Conservation (phyloP, 2,888 invertebrate genomes). For the Mimumesa dahlbomi region DNA sequence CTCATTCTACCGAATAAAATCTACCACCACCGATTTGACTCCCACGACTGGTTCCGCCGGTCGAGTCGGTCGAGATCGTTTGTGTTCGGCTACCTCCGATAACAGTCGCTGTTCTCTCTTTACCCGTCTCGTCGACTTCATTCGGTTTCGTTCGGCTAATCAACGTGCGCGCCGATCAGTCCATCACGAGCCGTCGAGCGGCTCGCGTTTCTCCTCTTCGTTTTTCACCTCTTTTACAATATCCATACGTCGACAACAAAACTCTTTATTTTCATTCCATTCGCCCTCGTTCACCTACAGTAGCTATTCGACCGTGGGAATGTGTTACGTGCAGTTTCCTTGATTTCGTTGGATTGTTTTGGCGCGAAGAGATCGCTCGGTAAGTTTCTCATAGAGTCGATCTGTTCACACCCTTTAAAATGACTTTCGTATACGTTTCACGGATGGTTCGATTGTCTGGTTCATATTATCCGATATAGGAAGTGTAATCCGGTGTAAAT, state of each 20-base stretch:
- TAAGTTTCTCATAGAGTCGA: too few species aligned
- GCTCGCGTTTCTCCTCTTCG: slow-evolving; percentile 27
- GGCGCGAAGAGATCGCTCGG: too few species aligned
- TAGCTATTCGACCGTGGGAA: slow-evolving; percentile 39
- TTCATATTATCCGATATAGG: too few species aligned
- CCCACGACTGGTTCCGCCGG: slow-evolving; percentile 61
- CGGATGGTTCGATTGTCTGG: too few species aligned
- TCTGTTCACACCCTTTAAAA: too few species aligned
- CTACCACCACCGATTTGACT: slow-evolving; percentile 65
- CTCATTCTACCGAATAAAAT: slow-evolving; percentile 60
- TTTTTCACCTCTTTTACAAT: not conserved
- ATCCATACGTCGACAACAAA: not conserved
- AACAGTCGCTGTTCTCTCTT: slow-evolving; percentile 16
- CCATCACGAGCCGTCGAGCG: slow-evolving; percentile 52
- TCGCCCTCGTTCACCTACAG: not conserved
- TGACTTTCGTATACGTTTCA: too few species aligned
- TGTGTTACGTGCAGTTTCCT: slow-evolving; percentile 41
- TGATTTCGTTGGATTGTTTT: slow-evolving; percentile 20
- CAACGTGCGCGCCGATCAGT: slow-evolving; percentile 55
- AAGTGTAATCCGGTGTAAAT: too few species aligned
- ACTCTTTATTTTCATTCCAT: not conserved
- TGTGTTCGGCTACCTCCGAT: slow-evolving; percentile 43
- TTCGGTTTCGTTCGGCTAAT: slow-evolving; percentile 38
- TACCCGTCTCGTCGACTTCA: slow-evolving; percentile 19
- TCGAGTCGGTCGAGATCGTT: slow-evolving; percentile 49